A percentile compares a stretch with the other conserved stretches of the same genome.
These are phyloP conservation scores for Lucilia cuprina DNA, from an alignment of 1,140 invertebrate species.

Conservation along the genomic window DNA sequence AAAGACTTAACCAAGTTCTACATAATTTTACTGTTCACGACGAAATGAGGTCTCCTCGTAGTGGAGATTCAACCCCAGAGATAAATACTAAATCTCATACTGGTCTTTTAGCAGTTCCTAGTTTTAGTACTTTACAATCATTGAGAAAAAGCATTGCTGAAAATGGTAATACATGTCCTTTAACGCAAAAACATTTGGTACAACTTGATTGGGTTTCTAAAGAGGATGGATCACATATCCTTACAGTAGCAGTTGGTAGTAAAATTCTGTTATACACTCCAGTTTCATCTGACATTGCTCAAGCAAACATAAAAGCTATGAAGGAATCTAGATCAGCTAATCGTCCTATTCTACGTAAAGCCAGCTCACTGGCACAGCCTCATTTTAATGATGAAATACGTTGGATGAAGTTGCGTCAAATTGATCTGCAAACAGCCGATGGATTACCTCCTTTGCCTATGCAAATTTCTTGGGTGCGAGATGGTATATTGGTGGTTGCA, in stretches of 20 bases:
- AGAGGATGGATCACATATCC: constrained; percentile 97
- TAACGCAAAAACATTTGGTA: constrained; percentile 88
- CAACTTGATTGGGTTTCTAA: constrained; percentile 99
- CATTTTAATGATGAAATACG: constrained; percentile 86
- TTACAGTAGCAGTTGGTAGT: constrained; percentile 95
- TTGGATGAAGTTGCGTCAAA: constrained; percentile 95
- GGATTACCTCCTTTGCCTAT: constrained; percentile 95
- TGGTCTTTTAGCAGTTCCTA: constrained; percentile 85
- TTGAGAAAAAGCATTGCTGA: constrained; percentile 88
- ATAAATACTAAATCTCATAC: constrained; percentile 56
- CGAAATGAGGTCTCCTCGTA: constrained; percentile 63
- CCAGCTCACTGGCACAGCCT: constrained; percentile 83
- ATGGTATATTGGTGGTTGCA: constrained; percentile 96
- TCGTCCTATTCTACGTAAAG: constrained; percentile 83
- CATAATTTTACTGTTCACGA: constrained; percentile 72
- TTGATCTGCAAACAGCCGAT: constrained; percentile 92
- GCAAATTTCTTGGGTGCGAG: constrained; percentile 98
- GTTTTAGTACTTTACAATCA: constrained; percentile 90
- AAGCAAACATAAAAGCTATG: constrained; percentile 87
- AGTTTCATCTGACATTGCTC: constrained; percentile 87
- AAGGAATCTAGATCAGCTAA: constrained; percentile 81
- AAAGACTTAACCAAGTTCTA: constrained; percentile 74
- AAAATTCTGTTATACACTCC: constrained; percentile 87
- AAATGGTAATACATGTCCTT: constrained; percentile 86
- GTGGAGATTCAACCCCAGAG: constrained; percentile 63